These are phyloP conservation scores for Anseranas semipalmata DNA, from an alignment of 2,113 vertebrate genomes.

Conservation along the genomic window DNA sequence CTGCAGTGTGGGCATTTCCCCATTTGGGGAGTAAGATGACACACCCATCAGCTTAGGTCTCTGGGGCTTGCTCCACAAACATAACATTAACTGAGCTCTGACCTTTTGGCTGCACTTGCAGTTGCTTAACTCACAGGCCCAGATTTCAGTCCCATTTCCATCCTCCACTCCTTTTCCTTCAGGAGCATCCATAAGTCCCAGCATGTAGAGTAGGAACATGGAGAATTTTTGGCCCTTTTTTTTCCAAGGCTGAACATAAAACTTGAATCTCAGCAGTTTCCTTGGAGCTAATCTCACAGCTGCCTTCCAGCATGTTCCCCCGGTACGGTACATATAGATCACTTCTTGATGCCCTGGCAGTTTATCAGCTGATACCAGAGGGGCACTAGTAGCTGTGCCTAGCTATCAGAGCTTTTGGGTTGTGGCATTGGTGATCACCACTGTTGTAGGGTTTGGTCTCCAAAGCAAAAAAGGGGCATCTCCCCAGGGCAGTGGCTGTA, in stretches of 20 bases:
- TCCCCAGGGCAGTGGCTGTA: not conserved
- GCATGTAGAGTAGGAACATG: not conserved
- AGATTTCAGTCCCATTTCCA: not conserved
- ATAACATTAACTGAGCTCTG: not conserved
- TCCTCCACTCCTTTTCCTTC: not conserved
- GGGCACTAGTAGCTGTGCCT: not conserved
- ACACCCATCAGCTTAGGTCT: not conserved
- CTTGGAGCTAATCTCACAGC: not conserved
- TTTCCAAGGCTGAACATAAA: not conserved
- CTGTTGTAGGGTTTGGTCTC: not conserved
- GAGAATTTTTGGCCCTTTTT: not conserved
- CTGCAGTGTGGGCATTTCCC: not conserved
- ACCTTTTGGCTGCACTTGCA: not conserved
- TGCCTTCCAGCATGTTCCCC: not conserved
- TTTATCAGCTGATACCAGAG: not conserved
- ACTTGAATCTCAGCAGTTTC: not conserved
- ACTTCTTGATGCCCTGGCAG: not conserved
- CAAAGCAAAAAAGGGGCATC: not conserved
- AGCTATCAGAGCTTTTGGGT: not conserved
- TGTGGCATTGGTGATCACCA: not conserved
- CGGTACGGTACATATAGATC: rapidly evolving
- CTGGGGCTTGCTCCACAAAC: not conserved
- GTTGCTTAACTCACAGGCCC: not conserved
- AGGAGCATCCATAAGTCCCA: not conserved
- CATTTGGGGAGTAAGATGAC: not conserved